Conservation (phyloP, 1,140 invertebrate species). For the Drosophila arizonae region DNA sequence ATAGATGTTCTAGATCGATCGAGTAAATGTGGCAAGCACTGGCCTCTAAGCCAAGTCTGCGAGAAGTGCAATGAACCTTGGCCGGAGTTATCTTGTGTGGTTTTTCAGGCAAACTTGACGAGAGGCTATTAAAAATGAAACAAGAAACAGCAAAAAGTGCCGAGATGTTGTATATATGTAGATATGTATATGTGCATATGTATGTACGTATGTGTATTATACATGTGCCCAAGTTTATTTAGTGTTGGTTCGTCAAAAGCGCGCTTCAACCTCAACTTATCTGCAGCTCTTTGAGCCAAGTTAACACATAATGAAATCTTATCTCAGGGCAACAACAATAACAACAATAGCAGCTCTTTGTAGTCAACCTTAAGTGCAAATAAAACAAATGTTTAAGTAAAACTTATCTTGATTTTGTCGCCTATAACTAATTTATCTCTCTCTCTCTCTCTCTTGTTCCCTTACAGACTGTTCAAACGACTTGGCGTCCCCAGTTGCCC, state of each 20-base stretch:
- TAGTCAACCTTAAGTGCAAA: constrained; percentile 50
- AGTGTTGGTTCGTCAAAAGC: background rate
- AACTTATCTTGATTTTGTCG: constrained; percentile 51
- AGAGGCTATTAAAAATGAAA: constrained; percentile 56
- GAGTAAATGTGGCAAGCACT: constrained; percentile 26
- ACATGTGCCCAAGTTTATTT: no score
- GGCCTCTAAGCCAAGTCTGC: no score
- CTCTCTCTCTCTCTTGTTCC: constrained; percentile 21
- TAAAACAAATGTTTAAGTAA: constrained; percentile 57
- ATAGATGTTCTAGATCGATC: constrained; percentile 42
- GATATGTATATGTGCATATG: background rate
- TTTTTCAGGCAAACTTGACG: constrained; percentile 65
- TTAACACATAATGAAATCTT: constrained; percentile 59
- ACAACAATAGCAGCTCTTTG: constrained; percentile 7
- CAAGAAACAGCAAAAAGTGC: background rate
- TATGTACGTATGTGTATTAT: no score
- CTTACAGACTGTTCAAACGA: constrained; percentile 80
- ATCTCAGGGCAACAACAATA: constrained; percentile 32
- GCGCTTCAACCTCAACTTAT: constrained; percentile 14
- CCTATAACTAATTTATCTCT: constrained; percentile 50
- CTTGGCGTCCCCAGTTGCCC: constrained; percentile 81
- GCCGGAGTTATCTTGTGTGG: constrained; percentile 31
- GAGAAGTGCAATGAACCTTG: constrained; percentile 59
- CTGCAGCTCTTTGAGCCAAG: constrained; percentile 34
- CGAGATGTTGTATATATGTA: background rate